Conservation (phyloP, 2,797 vertebrate species). For the Molossus molossus region DNA sequence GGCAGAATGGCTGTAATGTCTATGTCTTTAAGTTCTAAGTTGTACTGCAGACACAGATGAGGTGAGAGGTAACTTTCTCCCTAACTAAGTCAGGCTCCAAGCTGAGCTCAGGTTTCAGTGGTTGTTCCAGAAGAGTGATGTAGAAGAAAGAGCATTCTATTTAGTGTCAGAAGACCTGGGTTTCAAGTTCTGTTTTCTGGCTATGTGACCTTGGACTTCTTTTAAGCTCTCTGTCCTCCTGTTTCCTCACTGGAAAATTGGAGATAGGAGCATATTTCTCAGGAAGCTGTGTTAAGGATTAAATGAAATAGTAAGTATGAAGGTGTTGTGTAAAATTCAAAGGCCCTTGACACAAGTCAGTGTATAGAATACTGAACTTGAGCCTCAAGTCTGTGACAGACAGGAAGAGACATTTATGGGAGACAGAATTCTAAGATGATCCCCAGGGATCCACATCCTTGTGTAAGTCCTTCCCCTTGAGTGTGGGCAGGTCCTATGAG, state of each 20-base stretch:
- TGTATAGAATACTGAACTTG: background rate
- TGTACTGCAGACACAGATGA: background rate
- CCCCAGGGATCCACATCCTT: background rate
- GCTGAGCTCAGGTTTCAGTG: background rate
- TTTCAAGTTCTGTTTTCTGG: constrained; percentile 9
- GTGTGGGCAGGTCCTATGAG: background rate
- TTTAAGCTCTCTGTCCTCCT: background rate
- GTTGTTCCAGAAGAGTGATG: background rate
- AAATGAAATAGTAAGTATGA: background rate
- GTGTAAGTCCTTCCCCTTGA: background rate
- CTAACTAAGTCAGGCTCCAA: background rate
- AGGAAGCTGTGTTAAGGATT: background rate
- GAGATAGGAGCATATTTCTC: background rate
- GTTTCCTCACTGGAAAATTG: background rate
- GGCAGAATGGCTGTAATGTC: background rate
- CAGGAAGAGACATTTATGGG: background rate
- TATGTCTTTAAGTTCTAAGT: background rate
- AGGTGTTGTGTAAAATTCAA: background rate
- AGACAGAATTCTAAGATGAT: background rate
- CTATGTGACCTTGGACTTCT: background rate
- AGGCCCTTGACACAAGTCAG: background rate
- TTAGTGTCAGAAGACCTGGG: background rate
- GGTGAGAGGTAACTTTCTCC: background rate
- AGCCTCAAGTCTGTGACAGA: background rate
- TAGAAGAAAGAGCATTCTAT: background rate